Percentiles rank a stretch among this genome's conserved stretches.
Evolutionary conservation across 2,113 vertebrate species (phyloP).

Genomic region (Laterallus jamaicensis): DNA sequence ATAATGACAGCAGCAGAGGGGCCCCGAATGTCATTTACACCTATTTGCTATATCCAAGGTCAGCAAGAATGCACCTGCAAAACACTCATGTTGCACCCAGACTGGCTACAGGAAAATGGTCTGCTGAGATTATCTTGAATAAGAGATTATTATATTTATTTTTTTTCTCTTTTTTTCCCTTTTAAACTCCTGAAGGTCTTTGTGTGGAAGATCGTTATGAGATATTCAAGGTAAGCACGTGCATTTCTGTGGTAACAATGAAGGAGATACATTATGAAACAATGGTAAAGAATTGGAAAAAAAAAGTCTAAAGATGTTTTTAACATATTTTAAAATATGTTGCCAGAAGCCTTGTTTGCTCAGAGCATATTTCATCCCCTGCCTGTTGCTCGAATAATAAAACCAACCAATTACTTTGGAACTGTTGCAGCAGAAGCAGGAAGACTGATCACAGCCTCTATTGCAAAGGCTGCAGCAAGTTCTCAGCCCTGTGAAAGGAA

Average conservation of each 20-base stretch:
- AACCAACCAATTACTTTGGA: constrained; percentile 6
- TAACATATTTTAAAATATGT: not conserved
- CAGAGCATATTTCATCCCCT: not conserved
- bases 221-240: not conserved
- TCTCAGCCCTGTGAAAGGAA: constrained; percentile 16
- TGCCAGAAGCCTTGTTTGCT: not conserved
- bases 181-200: constrained; percentile 6
- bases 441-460: not conserved
- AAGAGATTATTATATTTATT: not conserved
- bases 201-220: not conserved
- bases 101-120: not conserved
- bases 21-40: constrained; percentile 63
- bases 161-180: not conserved
- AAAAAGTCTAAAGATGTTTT: not conserved
- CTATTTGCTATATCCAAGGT: constrained; percentile 66
- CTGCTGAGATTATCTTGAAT: constrained; percentile 36
- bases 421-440: not conserved
- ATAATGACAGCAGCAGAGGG: constrained; percentile 42
- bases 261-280: not conserved
- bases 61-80: constrained; percentile 61
- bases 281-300: not conserved
- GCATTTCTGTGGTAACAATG: constrained; percentile 9
- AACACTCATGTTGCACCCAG: not conserved
- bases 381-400: constrained; percentile 4
- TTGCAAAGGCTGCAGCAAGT: not conserved